These are phyloP conservation scores for Drosophila pachea DNA, from an alignment of 1,140 invertebrate genomes.

Conservation along the genomic window DNA sequence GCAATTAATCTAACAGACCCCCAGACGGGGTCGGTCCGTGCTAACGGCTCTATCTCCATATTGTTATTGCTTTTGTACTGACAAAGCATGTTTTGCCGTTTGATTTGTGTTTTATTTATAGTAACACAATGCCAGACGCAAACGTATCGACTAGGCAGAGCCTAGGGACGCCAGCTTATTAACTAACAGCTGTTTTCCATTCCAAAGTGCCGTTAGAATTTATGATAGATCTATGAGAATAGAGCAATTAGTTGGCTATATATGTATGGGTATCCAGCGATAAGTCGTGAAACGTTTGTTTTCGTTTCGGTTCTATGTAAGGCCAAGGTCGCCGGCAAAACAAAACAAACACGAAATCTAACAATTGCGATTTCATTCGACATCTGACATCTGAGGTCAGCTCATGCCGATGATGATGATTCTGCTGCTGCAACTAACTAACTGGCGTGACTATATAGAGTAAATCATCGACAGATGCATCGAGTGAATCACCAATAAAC, in stretches of 20 bases:
- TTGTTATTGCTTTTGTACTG: conserved; percentile 46
- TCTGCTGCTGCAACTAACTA: conserved; percentile 7
- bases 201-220: conserved; percentile 57
- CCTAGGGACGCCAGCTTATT: conserved; percentile 22
- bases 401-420: conserved; percentile 37
- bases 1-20: conserved; percentile 71
- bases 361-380: conserved; percentile 31
- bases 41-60: conserved; percentile 57
- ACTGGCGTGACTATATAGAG: conserved; percentile 68
- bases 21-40: conserved; percentile 48
- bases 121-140: conserved; percentile 55
- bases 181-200: conserved; percentile 38
- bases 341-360: conserved; percentile 49
- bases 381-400: conserved; percentile 67
- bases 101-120: conserved; percentile 60
- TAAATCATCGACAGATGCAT: conserved; percentile 36
- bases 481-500: conserved; percentile 24
- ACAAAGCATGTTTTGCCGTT: conserved; percentile 27
- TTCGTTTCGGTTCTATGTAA: conserved; percentile 50
- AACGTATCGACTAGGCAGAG: conserved; percentile 13
- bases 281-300: conserved; percentile 25
- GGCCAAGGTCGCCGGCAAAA: conserved; percentile 54
- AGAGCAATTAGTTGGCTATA: conserved; percentile 18
- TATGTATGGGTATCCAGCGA: not conserved
- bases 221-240: conserved; percentile 43